Base-by-base conservation (phyloP, 2,888 invertebrate species). In the Craniophora ligustri region DNA sequence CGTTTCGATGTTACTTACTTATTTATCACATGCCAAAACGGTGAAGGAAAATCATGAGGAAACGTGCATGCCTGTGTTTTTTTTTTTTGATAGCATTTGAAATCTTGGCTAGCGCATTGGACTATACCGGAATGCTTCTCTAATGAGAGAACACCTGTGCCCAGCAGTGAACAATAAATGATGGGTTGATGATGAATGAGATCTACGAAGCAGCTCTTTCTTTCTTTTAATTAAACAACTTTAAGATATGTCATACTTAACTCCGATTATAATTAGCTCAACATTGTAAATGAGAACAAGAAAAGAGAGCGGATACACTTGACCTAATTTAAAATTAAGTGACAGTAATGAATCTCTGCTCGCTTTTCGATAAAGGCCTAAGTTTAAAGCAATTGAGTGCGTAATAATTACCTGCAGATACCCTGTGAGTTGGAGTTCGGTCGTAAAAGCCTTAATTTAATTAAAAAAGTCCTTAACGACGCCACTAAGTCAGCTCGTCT, bases 401-500 rank as follows among this genome's bases (percentile, higher is more conserved):
- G 47, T 62, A 56, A 70, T 62, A 58, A 65, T 67, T 56, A 61
- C 67, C 58, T 66, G 48, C 23, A 63, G 55, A 64, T 65, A 51
- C 31, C 41, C 36, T 15, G 4, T 26, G 13, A 54, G 53, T 59
- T 51, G 28, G 48, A 70, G 53, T 62, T 60, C 44, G 18, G 15
- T 64, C 41, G 41, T 65, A 58, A 53, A 44, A 56, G 42, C 57
- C 44, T 58, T 46, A 46, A 48, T 71, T 78, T 75, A 72, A 72
- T 76, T 65, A 67, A 64, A 74, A 79, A 72, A 38, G 39, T 39
- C 44, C 41, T 53, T 60, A 62, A 72, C 51, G 56, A 55, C 32
- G 49, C 39, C 45, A 67, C 56, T 63, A 62, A 65, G 54, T 59
- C 48, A 39, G 30, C 28, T 59, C 35, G 56, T 66, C 38, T 60